Base-by-base conservation (phyloP, 2,797 vertebrate species). In the Paratrypauchen microcephalus region DNA sequence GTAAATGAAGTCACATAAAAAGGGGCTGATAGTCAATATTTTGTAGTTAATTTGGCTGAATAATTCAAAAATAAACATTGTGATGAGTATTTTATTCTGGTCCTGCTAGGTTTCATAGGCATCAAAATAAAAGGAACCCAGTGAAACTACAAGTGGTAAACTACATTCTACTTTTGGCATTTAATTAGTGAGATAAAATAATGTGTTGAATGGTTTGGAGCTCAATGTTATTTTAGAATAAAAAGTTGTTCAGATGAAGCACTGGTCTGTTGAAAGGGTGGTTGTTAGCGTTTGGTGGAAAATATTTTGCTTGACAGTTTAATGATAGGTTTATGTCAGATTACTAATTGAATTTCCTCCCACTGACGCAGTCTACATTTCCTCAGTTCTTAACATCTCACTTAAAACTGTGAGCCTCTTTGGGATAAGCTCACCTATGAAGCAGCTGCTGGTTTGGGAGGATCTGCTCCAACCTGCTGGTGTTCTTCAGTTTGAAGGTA, bases 381-480 rank as follows among this genome's bases (percentile, higher is more conserved):
- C 81, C 84, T 81, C 21, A 6, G 69, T 69, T 59, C 74, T 77
- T 54, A 56, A 72, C 32, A 71, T 19, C 66, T 65, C 48, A 30
- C 56, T 77, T 52, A 48, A 48, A 76, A 72, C 76, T 1, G 2
- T 0, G 4, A 60, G 24, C 9, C 18, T 50, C 13, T 21, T 26
- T 55, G 19, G 0, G 26, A 6, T 23, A 2, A 0, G 4, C 83
- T 80, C 76, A 98, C 98, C 97, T 99, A 95, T 94, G 96, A 30
- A 99, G 87, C 58, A 99, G 94, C 81, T 97, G 97, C 65, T 95
- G 93, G 92, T 99, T 99, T 87, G 97, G 97, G 68, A 98, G 94
- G 85, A 99, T 95, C 83, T 99, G 97, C 81, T 99, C 97, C 76
- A 99, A 80, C 86, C 93, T 94, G 92, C 91, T 94, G 86, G 93